Base-by-base conservation (phyloP, 2,113 vertebrate genomes). In the Lasiurus cinereus region DNA sequence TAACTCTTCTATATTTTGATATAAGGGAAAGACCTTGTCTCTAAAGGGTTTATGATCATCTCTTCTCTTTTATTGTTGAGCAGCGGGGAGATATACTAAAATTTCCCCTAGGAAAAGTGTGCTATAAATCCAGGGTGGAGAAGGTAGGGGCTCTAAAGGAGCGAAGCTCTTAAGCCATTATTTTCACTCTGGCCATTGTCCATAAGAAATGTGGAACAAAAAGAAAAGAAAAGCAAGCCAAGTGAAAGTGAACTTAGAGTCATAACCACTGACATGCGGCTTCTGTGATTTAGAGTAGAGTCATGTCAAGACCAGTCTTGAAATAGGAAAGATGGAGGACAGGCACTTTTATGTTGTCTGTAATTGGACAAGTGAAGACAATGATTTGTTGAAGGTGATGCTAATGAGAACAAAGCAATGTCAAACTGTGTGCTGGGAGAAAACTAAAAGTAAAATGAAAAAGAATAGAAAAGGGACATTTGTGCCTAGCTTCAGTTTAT, bases 341-440 rank as follows among this genome's bases (percentile, higher is more conserved):
- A 86, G 96, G 80, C 83, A 33, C 90, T 93, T 97, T 94, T 96
- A 93, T 84, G 84, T 93, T 50, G 82, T 93, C 73, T 94, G 66
- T 97, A 95, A 97, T 91, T 96, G 95, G 88, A 95, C 88, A 88
- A 94, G 86, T 69, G 94, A 93, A 93, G 69, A 86, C 88, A 92
- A 77, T 86, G 95, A 93, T 96, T 94, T 97, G 93, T 93, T 88
- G 93, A 95, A 94, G 94, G 92, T 94, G 92, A 92, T 93, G 67
- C 21, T 88, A 88, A 96, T 95, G 90, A 88, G 90, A 85, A 52
- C 79, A 92, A 82, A 54, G 84, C 93, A 96, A 93, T 92, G 92
- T 96, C 93, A 93, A 52, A 89, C 33, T 5, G 0, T 46, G 52
- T 39, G 72, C 62, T 67, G 52, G 66, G 31, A 78, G 80, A 7